A percentile compares a stretch with the other conserved stretches of the same genome.
These are phyloP conservation scores for Metopia argyrocephala DNA, from an alignment of 2,888 invertebrate species.

Conservation along the genomic window DNA sequence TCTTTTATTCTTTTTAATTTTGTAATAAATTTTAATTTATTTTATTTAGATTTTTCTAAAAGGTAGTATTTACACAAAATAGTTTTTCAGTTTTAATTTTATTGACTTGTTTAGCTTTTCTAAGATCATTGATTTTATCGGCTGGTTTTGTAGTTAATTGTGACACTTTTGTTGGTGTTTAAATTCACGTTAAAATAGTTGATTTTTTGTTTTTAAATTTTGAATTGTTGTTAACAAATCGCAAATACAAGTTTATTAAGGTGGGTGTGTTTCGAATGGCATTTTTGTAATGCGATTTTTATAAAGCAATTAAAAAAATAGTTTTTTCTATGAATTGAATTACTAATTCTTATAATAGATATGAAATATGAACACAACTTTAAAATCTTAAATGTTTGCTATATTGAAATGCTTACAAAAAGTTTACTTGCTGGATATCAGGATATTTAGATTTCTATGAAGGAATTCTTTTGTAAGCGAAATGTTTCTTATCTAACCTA, in stretches of 20 bases:
- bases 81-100: conserved; percentile 2
- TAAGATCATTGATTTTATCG: neutral
- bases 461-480: no score
- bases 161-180: conserved; percentile 33
- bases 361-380: no score
- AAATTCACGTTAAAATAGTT: conserved; percentile 31
- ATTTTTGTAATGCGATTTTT: no score
- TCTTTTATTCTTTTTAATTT: conserved; percentile 17
- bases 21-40: conserved; percentile 7
- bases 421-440: no score
- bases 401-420: no score
- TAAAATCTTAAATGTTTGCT: no score
- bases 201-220: conserved; percentile 10
- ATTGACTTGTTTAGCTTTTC: neutral
- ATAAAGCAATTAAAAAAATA: no score
- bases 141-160: neutral
- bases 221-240: neutral
- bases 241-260: neutral
- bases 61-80: conserved; percentile 2
- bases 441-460: no score
- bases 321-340: no score
- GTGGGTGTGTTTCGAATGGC: neutral
- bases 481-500: no score
- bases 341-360: no score
- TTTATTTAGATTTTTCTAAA: conserved; percentile 27